A percentile compares a stretch with the other conserved stretches of the same genome.
Evolutionary conservation across 1,140 invertebrate genomes (phyloP).

Genomic region (Phthorimaea operculella): DNA sequence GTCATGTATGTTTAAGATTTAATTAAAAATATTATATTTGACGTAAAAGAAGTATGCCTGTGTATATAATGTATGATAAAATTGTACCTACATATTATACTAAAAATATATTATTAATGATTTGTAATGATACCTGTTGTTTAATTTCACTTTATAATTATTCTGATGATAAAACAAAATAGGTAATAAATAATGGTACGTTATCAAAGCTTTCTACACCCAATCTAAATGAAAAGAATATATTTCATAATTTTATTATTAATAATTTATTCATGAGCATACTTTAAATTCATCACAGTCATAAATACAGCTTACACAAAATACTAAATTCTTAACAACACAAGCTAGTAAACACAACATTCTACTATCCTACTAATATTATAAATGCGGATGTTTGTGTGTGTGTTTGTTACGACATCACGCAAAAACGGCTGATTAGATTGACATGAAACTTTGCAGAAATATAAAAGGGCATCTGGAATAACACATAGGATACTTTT

Average conservation of each 20-base stretch:
- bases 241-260: background rate
- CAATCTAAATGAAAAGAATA: too few species aligned
- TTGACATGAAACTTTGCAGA: too few species aligned
- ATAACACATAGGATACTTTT: too few species aligned
- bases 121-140: constrained; percentile 22
- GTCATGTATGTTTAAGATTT: constrained; percentile 28
- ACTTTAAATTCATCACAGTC: constrained; percentile 1
- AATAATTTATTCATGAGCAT: constrained; percentile 1
- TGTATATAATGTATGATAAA: constrained; percentile 60
- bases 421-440: too few species aligned
- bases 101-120: constrained; percentile 21
- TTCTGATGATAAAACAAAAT: background rate
- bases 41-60: constrained; percentile 30
- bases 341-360: too few species aligned
- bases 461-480: too few species aligned
- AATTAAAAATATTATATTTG: constrained; percentile 43
- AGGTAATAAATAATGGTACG: too few species aligned
- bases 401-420: too few species aligned
- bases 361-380: too few species aligned
- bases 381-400: too few species aligned
- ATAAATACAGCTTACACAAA: background rate
- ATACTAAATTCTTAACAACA: background rate
- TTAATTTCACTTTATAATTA: background rate
- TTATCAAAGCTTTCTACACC: too few species aligned
- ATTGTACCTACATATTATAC: constrained; percentile 37